Evolutionary conservation across 1,140 invertebrate species (phyloP).

Genomic region (Bacillus rossius): DNA sequence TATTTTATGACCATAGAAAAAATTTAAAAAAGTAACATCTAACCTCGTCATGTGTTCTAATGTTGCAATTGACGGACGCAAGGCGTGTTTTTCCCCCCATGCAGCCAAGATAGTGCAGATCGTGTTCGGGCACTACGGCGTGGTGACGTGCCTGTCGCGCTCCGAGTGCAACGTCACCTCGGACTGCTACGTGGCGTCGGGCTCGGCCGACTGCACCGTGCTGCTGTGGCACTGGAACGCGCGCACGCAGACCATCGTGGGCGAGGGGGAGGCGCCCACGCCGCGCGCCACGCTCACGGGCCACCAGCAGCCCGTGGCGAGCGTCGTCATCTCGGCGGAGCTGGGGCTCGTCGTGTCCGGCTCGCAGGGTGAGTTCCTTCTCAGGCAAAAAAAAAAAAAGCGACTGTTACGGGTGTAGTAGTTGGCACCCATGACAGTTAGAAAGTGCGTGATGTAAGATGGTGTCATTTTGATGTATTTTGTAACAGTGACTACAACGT

Average conservation of each 20-base stretch:
- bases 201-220: conserved; percentile 96
- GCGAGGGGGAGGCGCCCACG: conserved; percentile 90
- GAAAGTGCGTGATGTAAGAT: no score
- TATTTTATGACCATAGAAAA: no score
- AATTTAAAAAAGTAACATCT: no score
- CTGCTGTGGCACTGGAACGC: conserved; percentile 99
- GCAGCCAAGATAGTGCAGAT: conserved; percentile 96
- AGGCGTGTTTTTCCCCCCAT: conserved; percentile 36
- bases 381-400: no score
- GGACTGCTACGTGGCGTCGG: conserved; percentile 97
- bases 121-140: conserved; percentile 97
- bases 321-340: conserved; percentile 95
- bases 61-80: no score
- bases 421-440: no score
- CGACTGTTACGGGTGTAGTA: no score
- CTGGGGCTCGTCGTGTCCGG: conserved; percentile 96
- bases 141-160: conserved; percentile 93
- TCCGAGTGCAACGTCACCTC: conserved; percentile 98
- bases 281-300: conserved; percentile 95
- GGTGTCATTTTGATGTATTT: no score
- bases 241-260: conserved; percentile 91
- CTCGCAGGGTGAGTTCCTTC: conserved; percentile 63
- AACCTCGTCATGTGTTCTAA: no score
- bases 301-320: conserved; percentile 91
- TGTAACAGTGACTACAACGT: no score